Evolutionary conservation across 2,797 vertebrate genomes (phyloP).

Genomic region (Vireo griseus): DNA sequence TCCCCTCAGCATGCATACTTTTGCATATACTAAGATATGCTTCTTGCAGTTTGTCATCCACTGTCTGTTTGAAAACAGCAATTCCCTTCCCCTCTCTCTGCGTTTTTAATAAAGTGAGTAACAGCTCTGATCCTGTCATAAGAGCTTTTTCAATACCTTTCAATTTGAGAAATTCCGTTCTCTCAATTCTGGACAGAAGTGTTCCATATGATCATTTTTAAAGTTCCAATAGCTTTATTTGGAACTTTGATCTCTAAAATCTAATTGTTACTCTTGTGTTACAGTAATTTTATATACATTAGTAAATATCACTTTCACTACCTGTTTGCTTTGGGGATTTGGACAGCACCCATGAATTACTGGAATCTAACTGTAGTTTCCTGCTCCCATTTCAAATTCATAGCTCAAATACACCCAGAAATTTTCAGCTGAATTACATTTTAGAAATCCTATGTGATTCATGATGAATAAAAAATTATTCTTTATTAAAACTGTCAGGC

Average conservation of each 20-base stretch:
- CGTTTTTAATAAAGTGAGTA: slow-evolving; percentile 67
- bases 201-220: slow-evolving; percentile 47
- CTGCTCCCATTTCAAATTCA: slow-evolving; percentile 68
- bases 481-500: slow-evolving; percentile 68
- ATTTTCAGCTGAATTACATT: slow-evolving; percentile 62
- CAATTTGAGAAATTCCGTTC: slow-evolving; percentile 59
- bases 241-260: slow-evolving; percentile 64
- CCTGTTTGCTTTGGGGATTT: slow-evolving; percentile 78
- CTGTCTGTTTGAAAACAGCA: slow-evolving; percentile 67
- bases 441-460: slow-evolving; percentile 61
- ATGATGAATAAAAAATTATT: slow-evolving; percentile 56
- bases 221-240: slow-evolving; percentile 65
- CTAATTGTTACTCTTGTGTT: slow-evolving; percentile 75
- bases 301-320: slow-evolving; percentile 78
- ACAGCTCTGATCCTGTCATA: slow-evolving; percentile 74
- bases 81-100: slow-evolving; percentile 28
- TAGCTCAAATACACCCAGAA: slow-evolving; percentile 70
- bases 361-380: slow-evolving; percentile 68
- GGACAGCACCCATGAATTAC: slow-evolving; percentile 76
- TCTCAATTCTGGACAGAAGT: slow-evolving; percentile 54
- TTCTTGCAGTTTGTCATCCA: slow-evolving; percentile 65
- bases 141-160: slow-evolving; percentile 67
- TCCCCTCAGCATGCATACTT: slow-evolving; percentile 75
- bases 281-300: slow-evolving; percentile 74
- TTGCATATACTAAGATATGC: slow-evolving; percentile 73